phyloP scores from a whole-genome alignment of 2,797 vertebrate genomes.

The Podargus strigoides region DNA sequence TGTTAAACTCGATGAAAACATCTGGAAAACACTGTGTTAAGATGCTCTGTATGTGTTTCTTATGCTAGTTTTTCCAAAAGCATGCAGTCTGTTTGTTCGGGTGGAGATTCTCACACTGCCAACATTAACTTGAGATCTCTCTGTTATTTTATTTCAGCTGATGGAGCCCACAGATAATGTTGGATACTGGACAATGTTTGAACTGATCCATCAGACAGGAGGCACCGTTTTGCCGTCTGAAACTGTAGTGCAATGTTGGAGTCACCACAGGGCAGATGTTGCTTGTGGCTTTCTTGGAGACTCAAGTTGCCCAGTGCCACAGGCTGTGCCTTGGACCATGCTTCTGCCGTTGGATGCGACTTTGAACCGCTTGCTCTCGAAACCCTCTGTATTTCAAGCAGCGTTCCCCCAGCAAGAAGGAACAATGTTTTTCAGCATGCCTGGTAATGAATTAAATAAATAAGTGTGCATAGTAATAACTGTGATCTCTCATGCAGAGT shows the following conservation, averaged over 20 bases:
- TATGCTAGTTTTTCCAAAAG: neutral
- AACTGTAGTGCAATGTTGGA: slow-evolving; percentile 62
- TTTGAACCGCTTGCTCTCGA: slow-evolving; percentile 79
- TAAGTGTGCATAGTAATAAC: neutral
- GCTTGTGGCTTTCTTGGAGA: neutral
- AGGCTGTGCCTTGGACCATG: slow-evolving; percentile 21
- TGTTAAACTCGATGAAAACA: neutral
- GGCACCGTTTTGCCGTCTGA: slow-evolving; percentile 83
- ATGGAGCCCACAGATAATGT: slow-evolving; percentile 73
- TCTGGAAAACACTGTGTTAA: neutral
- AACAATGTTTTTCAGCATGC: slow-evolving; percentile 69
- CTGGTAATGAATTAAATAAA: slow-evolving; percentile 52
- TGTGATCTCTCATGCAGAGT: neutral
- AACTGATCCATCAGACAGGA: slow-evolving; percentile 73
- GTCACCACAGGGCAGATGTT: neutral
- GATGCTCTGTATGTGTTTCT: rapidly evolving
- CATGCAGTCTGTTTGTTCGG: rapidly evolving
- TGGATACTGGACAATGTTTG: slow-evolving; percentile 80
- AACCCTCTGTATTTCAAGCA: slow-evolving; percentile 69
- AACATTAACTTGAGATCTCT: neutral
- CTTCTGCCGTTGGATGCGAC: slow-evolving; percentile 77
- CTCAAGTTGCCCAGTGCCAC: neutral
- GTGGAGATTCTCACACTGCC: neutral
- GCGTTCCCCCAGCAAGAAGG: slow-evolving; percentile 79
- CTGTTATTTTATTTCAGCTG: slow-evolving; percentile 69